Evolutionary conservation across 2,797 vertebrate genomes (phyloP), one percentile per base, ranked within the genome.

Genomic region (Enteromius radiatus): DNA sequence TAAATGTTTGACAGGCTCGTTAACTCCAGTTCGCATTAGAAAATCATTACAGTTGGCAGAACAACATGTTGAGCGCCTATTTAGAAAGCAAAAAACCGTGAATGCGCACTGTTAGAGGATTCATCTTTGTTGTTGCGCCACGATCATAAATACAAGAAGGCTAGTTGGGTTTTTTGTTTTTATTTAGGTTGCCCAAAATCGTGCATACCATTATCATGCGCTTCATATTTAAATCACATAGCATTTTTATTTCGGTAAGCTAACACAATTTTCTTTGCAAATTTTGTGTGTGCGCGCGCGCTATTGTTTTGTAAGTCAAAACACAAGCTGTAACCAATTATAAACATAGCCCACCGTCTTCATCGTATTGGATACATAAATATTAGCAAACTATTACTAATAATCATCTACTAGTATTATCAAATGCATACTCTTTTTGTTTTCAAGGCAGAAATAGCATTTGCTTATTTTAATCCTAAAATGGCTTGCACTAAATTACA

Each of bases 11-110:
- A 95, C 92, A 9, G 86, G 70, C 83, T 90, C 86, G 86, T 92
- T 92, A 90, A 89, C 86, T 86, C 76, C 89, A 90, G 92, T 89
- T 86, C 91, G 91, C 89, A 93, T 93, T 90, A 96, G 94, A 95
- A 95, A 94, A 94, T 95, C 92, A 95, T 92, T 93, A 93, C 84
- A 91, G 92, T 90, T 90, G 85, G 85, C 90, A 73, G 88, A 94
- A 96, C 92, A 88, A 91, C 92, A 89, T 91, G 92, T 92, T 93
- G 80, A 93, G 90, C 69, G 89, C 91, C 91, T 82, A 84, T 93
- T 95, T 94, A 94, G 85, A 87, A 90, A 93, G 89, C 88, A 93
- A 93, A 94, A 90, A 81, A 85, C 92, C 91, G 91, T 95, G 94
- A 95, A 95, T 85, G 88, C 87, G 80, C 77, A 52, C 45, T 69